A percentile compares a stretch with the other conserved stretches of the same genome.
Evolutionary conservation across 2,113 vertebrate species (phyloP).

Genomic region (Catharus bicknelli): DNA sequence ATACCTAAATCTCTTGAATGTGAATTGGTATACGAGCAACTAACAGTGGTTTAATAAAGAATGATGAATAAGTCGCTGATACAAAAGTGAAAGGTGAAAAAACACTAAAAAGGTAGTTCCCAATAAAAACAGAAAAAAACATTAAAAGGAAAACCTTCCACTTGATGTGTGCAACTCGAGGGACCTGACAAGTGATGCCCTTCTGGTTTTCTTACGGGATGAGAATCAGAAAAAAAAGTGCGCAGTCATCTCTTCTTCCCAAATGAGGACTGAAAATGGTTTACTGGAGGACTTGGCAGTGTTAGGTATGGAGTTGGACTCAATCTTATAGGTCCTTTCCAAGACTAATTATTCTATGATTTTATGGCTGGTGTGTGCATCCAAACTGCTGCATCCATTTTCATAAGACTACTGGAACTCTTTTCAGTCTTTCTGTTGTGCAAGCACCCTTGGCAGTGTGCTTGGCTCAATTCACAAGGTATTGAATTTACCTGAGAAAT

Average conservation of each 20-base stretch:
- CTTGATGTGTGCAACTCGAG: background rate
- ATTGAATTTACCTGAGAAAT: background rate
- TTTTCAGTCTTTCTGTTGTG: background rate
- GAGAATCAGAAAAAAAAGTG: background rate
- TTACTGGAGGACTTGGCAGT: background rate
- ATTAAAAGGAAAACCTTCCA: background rate
- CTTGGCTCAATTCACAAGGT: background rate
- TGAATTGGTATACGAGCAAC: background rate
- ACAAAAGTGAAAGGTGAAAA: background rate
- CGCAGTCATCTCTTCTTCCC: background rate
- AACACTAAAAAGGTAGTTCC: background rate
- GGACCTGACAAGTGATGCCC: background rate
- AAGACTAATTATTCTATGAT: background rate
- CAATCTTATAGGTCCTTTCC: background rate
- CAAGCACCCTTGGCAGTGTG: background rate
- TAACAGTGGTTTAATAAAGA: background rate
- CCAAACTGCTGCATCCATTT: background rate
- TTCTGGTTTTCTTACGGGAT: background rate
- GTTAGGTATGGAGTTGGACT: background rate
- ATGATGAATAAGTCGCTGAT: background rate
- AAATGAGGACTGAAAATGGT: background rate
- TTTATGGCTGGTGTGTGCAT: background rate
- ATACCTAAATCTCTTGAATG: background rate
- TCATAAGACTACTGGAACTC: background rate
- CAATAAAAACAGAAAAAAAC: background rate